Evolutionary conservation across 2,888 invertebrate species (phyloP).

Genomic region (Acanthosepion pharaonis): DNA sequence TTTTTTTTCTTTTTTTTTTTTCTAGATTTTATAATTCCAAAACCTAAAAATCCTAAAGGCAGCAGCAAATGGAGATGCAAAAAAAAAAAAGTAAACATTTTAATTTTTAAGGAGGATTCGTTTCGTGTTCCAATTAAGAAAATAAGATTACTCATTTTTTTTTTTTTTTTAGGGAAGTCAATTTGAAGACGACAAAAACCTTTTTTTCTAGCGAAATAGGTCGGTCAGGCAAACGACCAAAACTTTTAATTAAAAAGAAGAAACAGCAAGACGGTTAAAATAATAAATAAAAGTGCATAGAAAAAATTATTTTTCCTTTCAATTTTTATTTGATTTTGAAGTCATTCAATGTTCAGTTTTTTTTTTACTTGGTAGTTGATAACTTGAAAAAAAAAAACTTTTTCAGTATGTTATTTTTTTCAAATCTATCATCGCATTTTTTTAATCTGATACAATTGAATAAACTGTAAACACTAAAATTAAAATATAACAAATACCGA

Average conservation of each 20-base stretch:
- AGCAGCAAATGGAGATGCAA: neutral
- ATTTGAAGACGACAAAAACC: neutral
- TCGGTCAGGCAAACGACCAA: neutral
- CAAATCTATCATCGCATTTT: no score
- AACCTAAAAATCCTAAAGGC: neutral
- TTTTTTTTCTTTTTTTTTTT: neutral
- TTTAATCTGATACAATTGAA: no score
- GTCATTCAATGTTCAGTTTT: no score
- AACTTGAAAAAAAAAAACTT: no score
- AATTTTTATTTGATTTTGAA: no score
- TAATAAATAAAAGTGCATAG: neutral
- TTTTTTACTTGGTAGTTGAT: no score
- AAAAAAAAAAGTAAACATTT: neutral
- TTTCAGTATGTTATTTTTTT: no score
- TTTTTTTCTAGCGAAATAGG: neutral
- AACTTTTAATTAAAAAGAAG: neutral
- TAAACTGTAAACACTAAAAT: no score
- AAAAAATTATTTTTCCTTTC: neutral
- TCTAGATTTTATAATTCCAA: neutral
- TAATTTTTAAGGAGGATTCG: no score
- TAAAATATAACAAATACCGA: no score
- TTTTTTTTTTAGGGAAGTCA: neutral
- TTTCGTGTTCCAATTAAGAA: neutral
- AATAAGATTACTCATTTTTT: neutral
- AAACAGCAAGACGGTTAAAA: neutral